Evolutionary conservation across 2,888 invertebrate species (phyloP), one percentile per base, ranked within the genome.

Genomic region (Hirtodrosophila cameraria): DNA sequence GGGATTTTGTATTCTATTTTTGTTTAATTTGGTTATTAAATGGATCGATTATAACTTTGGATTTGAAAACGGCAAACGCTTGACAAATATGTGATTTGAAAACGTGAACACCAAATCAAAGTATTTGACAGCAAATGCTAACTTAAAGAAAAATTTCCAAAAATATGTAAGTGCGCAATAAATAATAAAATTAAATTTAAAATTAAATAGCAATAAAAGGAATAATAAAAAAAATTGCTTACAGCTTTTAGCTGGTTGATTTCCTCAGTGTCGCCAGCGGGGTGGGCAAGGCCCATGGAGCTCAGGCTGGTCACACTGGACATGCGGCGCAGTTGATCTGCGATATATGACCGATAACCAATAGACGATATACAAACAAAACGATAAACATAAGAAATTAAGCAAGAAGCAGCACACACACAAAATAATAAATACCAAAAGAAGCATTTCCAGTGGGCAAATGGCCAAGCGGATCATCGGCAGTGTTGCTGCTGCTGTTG

Each of bases 261-360:
- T 82, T 91, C 91, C 81, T 91, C 89, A 64, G 86, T 85, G 71
- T 89, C 90, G 67, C 80, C 85, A 43, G 79, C 54, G 67, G 81
- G 71, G 67, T 81, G 71, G 68, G 80, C 69, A 65, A 67, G 60
- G 76, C 72, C 66, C 76, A 71, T 60, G 64, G 75, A 59, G 71
- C 73, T 74, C 20, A 79, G 61, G 58, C 77, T 82, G 79, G 52
- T 78, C 57, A 65, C 63, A 57, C 83, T 78, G 68, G 89, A 88
- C 79, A 88, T 79, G 91, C 91, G 84, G 91, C 92, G 91, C 91
- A 92, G 89, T 70, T 88, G 83, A 43, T 88, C 88, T 87, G 66
- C 55, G 6, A 16, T 9, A 27, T 23, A 49, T 39, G 36, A 53
- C 9, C 42, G 31, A 35, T 27, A 42, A 60, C 4, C 16, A 28